Base-by-base conservation (phyloP, 2,797 vertebrate species). In the Betta splendens region DNA sequence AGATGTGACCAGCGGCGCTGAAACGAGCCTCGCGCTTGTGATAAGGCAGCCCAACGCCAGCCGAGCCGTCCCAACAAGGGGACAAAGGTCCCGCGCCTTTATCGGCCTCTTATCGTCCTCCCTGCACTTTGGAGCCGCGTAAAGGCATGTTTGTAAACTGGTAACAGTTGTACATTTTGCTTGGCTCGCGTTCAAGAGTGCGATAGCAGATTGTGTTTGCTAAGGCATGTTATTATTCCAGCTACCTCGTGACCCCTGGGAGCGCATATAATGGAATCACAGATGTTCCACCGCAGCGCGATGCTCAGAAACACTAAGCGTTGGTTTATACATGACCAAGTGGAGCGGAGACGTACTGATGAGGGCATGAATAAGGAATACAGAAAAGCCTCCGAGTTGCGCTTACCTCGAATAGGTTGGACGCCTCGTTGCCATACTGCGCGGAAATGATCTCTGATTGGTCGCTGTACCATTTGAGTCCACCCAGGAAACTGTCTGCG, bases 381-480 rank as follows among this genome's bases (percentile, higher is more conserved):
- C 10, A 40, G 7, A 47, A 18, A 40, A 4, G 4, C 39, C 6
- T 16, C 11, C 40, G 43, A 49, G 17, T 10, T 63, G 49, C 37
- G 38, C 92, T 94, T 96, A 98, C 97, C 96, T 98, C 97, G 5
- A 99, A 98, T 84, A 99, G 93, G 86, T 97, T 97, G 57, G 96
- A 81, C 0, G 94, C 92, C 81, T 99, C 97, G 77, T 95, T 97
- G 91, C 93, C 94, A 87, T 98, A 99, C 85, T 98, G 97, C 81
- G 94, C 94, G 89, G 97, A 97, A 93, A 99, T 98, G 67, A 98
- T 96, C 92, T 98, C 97, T 48, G 97, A 97, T 93, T 98, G 97
- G 94, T 99, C 97, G 4, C 94, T 98, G 93, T 98, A 99, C 97
- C 97, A 99, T 90, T 98, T 99, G 89, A 99, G 94, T 86, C 97